Evolutionary conservation across 2,797 vertebrate genomes (phyloP).

Genomic region (Liparis tanakae): DNA sequence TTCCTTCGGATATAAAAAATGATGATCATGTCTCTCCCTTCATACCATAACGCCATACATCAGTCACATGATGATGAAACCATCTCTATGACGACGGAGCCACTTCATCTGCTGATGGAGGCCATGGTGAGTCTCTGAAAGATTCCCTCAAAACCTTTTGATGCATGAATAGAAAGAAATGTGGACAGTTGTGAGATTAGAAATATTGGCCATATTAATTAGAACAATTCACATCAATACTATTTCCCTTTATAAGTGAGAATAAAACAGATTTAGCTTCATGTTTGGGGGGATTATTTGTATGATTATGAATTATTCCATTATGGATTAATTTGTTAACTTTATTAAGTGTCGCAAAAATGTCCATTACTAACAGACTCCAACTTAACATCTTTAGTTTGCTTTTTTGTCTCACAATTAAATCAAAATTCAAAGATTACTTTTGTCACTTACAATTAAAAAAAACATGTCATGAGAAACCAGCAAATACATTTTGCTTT

Average conservation of each 20-base stretch:
- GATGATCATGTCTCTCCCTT: neutral
- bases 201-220: neutral
- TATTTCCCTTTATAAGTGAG: neutral
- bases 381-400: too few relatives aligned
- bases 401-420: too few relatives aligned
- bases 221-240: neutral
- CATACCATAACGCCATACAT: neutral
- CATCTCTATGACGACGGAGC: conserved; percentile 1
- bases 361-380: too few relatives aligned
- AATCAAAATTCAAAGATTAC: too few relatives aligned
- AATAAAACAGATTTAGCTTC: neutral
- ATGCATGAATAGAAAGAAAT: neutral
- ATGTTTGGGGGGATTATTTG: neutral
- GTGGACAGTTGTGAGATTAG: neutral
- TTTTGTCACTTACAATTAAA: neutral
- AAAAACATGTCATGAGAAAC: neutral
- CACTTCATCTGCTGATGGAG: neutral
- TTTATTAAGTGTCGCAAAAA: too few relatives aligned
- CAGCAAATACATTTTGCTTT: neutral
- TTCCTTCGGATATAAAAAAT: neutral
- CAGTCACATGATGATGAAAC: neutral
- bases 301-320: too few relatives aligned
- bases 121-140: neutral
- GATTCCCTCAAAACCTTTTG: neutral
- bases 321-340: too few relatives aligned